Percentiles rank a stretch among this genome's conserved stretches.
These are phyloP conservation scores for Drosophila affinis DNA, from an alignment of 2,888 invertebrate species.

Conservation along the genomic window DNA sequence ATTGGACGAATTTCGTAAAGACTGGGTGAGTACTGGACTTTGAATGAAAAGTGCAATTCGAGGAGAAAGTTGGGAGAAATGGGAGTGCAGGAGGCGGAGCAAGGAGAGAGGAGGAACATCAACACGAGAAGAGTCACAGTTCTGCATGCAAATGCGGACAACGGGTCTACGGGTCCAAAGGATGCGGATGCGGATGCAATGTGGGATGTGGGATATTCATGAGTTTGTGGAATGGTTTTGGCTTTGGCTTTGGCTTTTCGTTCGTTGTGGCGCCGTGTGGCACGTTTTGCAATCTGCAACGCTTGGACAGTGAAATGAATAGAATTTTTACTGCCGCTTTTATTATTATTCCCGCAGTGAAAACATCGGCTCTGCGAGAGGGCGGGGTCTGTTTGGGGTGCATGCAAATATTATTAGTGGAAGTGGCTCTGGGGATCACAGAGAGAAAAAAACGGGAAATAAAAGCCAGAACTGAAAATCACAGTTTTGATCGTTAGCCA, in stretches of 20 bases:
- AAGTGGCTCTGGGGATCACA: constrained; percentile 38
- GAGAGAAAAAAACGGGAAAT: constrained; percentile 11
- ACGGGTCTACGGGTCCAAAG: constrained; percentile 21
- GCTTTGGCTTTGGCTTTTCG: constrained; percentile 25
- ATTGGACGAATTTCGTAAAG: constrained; percentile 95
- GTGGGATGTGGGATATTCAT: constrained; percentile 51
- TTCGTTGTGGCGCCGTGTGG: constrained; percentile 33
- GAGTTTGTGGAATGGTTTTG: constrained; percentile 32
- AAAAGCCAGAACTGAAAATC: constrained; percentile 47
- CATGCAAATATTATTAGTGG: constrained; percentile 73
- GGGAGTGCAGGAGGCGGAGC: no score
- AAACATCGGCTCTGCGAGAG: constrained; percentile 5
- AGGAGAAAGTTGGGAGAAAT: constrained; percentile 45
- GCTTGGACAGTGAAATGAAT: constrained; percentile 78
- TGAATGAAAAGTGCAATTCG: constrained; percentile 62
- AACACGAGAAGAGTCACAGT: constrained; percentile 54
- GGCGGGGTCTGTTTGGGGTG: constrained; percentile 5
- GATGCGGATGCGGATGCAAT: constrained; percentile 42
- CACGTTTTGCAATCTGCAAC: constrained; percentile 77
- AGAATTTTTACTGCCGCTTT: constrained; percentile 77
- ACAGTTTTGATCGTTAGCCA: constrained; percentile 62
- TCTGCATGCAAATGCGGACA: constrained; percentile 67
- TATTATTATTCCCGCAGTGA: constrained; percentile 62
- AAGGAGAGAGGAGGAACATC: constrained; percentile 45
- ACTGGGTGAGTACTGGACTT: constrained; percentile 88